phyloP scores from a whole-genome alignment of 2,113 vertebrate genomes.

The Cavia aperea region DNA sequence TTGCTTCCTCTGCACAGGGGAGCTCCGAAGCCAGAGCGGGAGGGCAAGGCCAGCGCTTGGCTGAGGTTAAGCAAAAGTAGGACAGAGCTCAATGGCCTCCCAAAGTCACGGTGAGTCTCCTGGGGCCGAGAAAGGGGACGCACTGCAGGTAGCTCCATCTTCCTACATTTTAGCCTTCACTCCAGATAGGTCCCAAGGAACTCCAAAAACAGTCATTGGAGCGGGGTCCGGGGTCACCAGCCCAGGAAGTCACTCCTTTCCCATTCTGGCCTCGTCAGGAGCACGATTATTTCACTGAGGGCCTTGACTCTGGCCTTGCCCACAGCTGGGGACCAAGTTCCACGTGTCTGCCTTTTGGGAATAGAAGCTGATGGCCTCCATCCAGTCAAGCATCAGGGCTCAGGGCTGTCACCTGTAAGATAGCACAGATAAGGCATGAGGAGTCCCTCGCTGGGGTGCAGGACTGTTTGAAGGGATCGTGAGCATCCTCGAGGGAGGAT shows the following conservation, averaged over 20 bases:
- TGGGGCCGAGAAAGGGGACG: background rate
- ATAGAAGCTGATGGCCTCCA: background rate
- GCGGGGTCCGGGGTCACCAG: too few species aligned
- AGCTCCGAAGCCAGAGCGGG: background rate
- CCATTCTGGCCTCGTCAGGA: background rate
- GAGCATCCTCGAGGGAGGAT: background rate
- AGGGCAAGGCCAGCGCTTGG: background rate
- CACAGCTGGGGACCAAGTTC: background rate
- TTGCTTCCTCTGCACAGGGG: background rate
- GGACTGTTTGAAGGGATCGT: background rate
- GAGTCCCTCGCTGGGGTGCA: background rate
- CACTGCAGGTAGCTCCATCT: background rate
- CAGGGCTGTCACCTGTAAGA: constrained; percentile 38
- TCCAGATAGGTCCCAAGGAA: constrained; percentile 54
- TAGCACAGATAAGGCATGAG: background rate
- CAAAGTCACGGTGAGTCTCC: background rate
- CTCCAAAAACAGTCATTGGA: rapidly evolving
- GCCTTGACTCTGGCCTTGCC: background rate
- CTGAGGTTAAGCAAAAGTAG: background rate
- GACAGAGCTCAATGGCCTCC: background rate
- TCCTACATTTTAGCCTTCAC: constrained; percentile 47
- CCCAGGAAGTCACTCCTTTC: background rate
- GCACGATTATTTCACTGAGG: background rate
- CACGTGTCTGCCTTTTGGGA: rapidly evolving
- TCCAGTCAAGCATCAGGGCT: background rate